phyloP scores from a whole-genome alignment of 2,797 vertebrate genomes.

The Glyptemys insculpta region DNA sequence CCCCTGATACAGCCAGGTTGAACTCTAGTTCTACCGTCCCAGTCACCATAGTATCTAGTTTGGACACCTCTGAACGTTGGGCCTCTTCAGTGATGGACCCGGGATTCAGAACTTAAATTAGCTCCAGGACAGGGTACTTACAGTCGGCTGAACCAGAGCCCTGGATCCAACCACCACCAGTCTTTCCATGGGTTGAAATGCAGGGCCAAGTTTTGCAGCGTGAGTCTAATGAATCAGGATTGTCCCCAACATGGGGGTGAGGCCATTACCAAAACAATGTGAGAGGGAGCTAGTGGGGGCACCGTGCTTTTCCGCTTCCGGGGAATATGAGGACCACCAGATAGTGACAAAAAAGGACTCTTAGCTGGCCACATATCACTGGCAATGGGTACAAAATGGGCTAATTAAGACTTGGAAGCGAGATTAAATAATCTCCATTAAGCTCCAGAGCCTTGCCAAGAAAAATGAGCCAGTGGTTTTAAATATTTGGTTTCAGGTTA shows the following conservation, averaged over 20 bases:
- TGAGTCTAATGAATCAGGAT: not conserved
- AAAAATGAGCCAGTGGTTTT: not conserved
- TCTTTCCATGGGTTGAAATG: not conserved
- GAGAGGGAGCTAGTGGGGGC: not conserved
- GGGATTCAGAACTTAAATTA: not conserved
- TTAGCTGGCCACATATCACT: slow-evolving; percentile 4
- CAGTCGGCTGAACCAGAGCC: not conserved
- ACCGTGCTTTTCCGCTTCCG: not conserved
- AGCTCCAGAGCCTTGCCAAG: not conserved
- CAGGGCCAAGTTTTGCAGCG: not conserved
- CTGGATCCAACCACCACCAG: not conserved
- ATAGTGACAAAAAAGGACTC: not conserved
- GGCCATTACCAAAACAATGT: not conserved
- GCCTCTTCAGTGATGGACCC: not conserved
- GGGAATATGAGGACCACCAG: not conserved
- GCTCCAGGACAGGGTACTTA: not conserved
- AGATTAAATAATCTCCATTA: not conserved
- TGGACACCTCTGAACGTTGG: not conserved
- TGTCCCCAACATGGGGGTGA: not conserved
- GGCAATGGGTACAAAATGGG: slow-evolving; percentile 10
- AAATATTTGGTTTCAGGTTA: slow-evolving; percentile 5
- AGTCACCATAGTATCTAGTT: not conserved
- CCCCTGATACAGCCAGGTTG: not conserved
- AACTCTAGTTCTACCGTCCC: not conserved
- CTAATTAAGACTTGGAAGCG: slow-evolving; percentile 1